phyloP scores from a whole-genome alignment of 2,888 invertebrate species.

The Synergus itoensis region DNA sequence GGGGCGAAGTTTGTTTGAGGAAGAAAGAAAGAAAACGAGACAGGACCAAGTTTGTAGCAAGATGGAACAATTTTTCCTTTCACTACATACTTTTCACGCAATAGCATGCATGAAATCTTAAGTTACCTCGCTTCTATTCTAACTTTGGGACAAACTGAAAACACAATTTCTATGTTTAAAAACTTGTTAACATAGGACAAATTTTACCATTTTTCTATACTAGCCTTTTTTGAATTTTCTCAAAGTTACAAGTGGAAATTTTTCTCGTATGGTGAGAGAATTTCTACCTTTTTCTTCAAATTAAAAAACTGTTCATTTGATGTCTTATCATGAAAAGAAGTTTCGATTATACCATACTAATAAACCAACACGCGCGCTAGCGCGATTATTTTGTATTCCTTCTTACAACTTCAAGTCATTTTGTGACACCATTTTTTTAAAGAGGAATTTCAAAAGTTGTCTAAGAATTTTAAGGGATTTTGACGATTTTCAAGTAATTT shows the following conservation, averaged over 20 bases:
- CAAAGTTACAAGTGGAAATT: not conserved
- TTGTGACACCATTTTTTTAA: too few relatives aligned
- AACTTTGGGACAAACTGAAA: conserved; percentile 31
- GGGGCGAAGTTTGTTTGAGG: conserved; percentile 56
- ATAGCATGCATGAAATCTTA: conserved; percentile 70
- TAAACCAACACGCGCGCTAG: too few relatives aligned
- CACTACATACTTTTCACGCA: conserved; percentile 63
- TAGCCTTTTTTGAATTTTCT: not conserved
- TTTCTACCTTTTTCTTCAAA: not conserved
- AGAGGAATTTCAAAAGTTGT: too few relatives aligned
- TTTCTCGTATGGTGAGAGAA: not conserved
- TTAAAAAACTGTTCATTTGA: too few relatives aligned
- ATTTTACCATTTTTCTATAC: conserved; percentile 5
- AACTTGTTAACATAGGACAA: conserved; percentile 9
- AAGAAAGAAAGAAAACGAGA: conserved; percentile 44
- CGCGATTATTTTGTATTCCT: too few relatives aligned
- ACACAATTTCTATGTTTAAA: conserved; percentile 31
- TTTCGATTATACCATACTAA: too few relatives aligned
- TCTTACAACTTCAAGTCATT: too few relatives aligned
- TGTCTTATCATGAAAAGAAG: too few relatives aligned
- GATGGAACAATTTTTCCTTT: conserved; percentile 68
- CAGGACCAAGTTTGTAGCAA: conserved; percentile 60
- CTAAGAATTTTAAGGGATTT: too few relatives aligned
- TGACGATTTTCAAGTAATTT: too few relatives aligned
- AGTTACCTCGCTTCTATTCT: conserved; percentile 58